phyloP scores from a whole-genome alignment of 2,113 vertebrate genomes.

The Labeo rohita region DNA sequence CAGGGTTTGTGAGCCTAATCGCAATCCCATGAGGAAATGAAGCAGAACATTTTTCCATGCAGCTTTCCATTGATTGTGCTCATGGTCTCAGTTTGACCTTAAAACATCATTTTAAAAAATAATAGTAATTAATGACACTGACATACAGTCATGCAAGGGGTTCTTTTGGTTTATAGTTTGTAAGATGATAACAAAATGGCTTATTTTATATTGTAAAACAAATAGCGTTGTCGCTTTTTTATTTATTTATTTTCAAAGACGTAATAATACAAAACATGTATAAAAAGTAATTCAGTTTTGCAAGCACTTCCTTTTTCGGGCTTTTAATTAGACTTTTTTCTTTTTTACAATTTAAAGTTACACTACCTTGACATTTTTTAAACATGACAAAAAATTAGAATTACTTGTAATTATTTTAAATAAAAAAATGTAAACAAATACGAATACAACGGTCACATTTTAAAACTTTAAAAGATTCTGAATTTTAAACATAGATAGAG shows the following conservation, averaged over 20 bases:
- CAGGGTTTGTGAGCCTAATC: slow-evolving; percentile 74
- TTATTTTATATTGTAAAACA: background rate
- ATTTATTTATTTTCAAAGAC: background rate
- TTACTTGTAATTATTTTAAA: too few species aligned
- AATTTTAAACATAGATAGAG: too few species aligned
- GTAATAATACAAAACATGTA: background rate
- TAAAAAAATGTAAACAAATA: background rate
- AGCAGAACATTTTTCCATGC: slow-evolving; percentile 67
- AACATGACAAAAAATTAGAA: background rate
- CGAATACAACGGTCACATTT: background rate
- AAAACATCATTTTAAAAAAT: background rate
- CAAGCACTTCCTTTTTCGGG: background rate
- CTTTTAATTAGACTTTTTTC: background rate
- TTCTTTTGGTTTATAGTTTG: background rate
- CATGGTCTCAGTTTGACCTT: background rate
- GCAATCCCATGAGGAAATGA: slow-evolving; percentile 73
- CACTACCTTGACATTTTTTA: background rate
- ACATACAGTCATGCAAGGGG: background rate
- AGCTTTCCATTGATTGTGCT: slow-evolving; percentile 52
- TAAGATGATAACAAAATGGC: background rate
- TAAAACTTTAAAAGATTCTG: background rate
- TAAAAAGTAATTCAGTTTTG: background rate
- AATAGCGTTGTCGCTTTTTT: background rate
- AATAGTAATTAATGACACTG: background rate
- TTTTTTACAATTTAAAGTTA: background rate